Conservation (phyloP, 1,140 invertebrate genomes). For the Tachypleus tridentatus region DNA sequence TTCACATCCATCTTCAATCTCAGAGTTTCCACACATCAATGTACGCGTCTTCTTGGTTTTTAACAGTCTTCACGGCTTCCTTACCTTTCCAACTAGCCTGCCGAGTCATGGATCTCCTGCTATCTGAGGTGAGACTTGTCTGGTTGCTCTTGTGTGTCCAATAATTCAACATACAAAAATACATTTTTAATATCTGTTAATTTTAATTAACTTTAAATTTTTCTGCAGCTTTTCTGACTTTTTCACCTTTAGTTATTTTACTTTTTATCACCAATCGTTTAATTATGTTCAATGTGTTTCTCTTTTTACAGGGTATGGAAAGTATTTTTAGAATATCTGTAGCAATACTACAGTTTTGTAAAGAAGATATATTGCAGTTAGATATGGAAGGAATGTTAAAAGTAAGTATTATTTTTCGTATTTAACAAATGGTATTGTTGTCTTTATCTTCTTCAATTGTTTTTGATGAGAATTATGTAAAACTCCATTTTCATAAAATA, state of each 20-base stretch:
- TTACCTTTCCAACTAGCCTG: slow-evolving; percentile 76
- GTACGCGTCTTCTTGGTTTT: slow-evolving; percentile 97
- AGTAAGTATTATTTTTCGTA: slow-evolving; percentile 40
- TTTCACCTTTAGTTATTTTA: too few relatives aligned
- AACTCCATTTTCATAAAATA: too few relatives aligned
- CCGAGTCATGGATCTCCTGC: slow-evolving; percentile 92
- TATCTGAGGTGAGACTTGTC: slow-evolving; percentile 56
- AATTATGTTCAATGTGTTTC: too few relatives aligned
- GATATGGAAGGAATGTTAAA: slow-evolving; percentile 99
- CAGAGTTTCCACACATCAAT: slow-evolving; percentile 96
- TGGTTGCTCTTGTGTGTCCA: too few relatives aligned
- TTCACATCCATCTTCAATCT: slow-evolving; percentile 90
- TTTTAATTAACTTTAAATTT: too few relatives aligned
- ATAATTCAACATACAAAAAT: too few relatives aligned
- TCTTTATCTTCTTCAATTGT: too few relatives aligned
- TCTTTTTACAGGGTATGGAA: slow-evolving; percentile 63
- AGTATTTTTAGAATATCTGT: slow-evolving; percentile 94
- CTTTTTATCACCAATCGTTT: too few relatives aligned
- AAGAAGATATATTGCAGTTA: slow-evolving; percentile 77
- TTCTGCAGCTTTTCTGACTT: too few relatives aligned
- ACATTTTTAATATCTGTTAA: too few relatives aligned
- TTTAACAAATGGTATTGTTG: too few relatives aligned
- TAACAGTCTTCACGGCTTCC: slow-evolving; percentile 91
- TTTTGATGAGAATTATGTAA: too few relatives aligned
- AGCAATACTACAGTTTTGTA: slow-evolving; percentile 79